Base-by-base conservation (phyloP, 2,113 vertebrate species). In the human region DNA sequence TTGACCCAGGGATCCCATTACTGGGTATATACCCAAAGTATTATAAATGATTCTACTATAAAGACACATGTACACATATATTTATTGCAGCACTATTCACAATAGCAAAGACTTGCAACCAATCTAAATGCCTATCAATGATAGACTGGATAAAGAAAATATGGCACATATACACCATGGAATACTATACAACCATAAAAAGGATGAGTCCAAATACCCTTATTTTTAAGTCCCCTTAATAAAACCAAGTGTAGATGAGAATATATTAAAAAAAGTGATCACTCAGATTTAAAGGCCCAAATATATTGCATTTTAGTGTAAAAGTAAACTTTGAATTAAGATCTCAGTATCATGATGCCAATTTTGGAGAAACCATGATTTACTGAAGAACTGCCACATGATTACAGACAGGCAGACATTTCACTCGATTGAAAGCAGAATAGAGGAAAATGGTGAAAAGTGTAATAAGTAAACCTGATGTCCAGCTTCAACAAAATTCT, bases 351-450 rank as follows among this genome's bases (percentile, higher is more conserved):
- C 9, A 68, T 7, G 38, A 38, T 72, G 16, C 12, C 86, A 92
- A 92, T 86, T 89, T 92, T 92, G 52, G 38, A 89, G 40, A 96
- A 95, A 75, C 45, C 23, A 40, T 89, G 72, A 64, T 22, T 86
- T 70, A 84, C 13, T 45, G 14, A 80, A 80, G 48, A 88, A 76
- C 12, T 90, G 52, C 8, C 23, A 78, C 30, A 4, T 52, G 17
- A 50, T 5, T 79, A 30, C 35, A n/a, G 10, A 79, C 3, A 87
- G 70, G 7, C 8, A 61, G 11, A 52, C 43, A 4, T 75, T 16
- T 89, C 40, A 59, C 8, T 1, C 25, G 8, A 66, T 30, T 10
- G 84, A 87, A 90, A 43, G 14, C 43, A 83, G 45, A 90, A 68
- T 4, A 40, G 12, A 30, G 6, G 9, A 93, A 64, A 38, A 50